These are phyloP conservation scores for Tragelaphus scriptus DNA, from an alignment of 2,113 vertebrate genomes.

Conservation along the genomic window DNA sequence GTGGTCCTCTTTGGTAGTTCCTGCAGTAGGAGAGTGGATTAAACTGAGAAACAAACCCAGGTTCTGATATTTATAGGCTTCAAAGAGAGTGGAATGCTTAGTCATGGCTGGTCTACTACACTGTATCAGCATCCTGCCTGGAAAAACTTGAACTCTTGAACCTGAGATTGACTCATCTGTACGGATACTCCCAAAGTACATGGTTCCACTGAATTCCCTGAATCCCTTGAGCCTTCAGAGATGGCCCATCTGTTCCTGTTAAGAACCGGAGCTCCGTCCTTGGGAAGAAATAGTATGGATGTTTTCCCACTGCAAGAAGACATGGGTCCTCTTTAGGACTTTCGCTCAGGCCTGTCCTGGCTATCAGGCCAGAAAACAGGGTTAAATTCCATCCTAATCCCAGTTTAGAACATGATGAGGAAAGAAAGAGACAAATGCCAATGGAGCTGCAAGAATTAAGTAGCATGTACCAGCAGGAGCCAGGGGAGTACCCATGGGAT, in stretches of 20 bases:
- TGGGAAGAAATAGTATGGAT: neutral
- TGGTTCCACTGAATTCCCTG: neutral
- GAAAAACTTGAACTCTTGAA: neutral
- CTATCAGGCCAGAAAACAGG: neutral
- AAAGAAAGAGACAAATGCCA: neutral
- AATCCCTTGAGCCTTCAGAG: neutral
- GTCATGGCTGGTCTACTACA: neutral
- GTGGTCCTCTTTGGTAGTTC: neutral
- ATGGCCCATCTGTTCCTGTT: neutral
- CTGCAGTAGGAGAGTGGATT: neutral
- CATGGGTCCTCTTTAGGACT: neutral
- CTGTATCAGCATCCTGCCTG: neutral
- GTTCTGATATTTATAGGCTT: neutral
- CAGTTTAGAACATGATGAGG: neutral
- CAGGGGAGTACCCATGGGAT: fast-evolving
- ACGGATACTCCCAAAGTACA: neutral
- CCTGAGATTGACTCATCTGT: neutral
- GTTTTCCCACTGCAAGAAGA: neutral
- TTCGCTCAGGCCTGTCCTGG: neutral
- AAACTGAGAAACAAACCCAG: neutral
- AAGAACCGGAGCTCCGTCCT: neutral
- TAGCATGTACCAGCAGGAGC: neutral
- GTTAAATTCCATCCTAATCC: neutral
- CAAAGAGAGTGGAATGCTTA: neutral
- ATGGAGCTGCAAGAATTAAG: neutral